These are phyloP conservation scores for Tyto alba DNA, from an alignment of 2,113 vertebrate genomes.

Conservation along the genomic window DNA sequence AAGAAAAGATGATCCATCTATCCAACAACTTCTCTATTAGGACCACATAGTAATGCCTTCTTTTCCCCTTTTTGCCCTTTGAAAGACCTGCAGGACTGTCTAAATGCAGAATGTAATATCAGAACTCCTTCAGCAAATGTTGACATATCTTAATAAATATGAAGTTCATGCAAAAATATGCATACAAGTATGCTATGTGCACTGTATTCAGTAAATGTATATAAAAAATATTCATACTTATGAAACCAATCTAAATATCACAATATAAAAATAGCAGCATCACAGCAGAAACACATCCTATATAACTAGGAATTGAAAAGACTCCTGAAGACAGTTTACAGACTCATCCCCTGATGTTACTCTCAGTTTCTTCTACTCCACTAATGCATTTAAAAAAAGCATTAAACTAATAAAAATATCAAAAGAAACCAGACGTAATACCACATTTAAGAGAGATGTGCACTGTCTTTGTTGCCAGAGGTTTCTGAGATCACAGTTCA, in stretches of 20 bases:
- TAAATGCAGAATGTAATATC: not conserved
- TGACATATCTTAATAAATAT: not conserved
- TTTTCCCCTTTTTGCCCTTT: not conserved
- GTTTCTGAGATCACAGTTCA: slow-evolving; percentile 5
- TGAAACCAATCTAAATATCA: not conserved
- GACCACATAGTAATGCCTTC: not conserved
- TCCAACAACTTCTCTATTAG: not conserved
- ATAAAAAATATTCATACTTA: not conserved
- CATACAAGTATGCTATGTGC: not conserved
- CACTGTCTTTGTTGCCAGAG: not conserved
- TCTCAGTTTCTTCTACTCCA: slow-evolving; percentile 6
- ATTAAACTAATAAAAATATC: not conserved
- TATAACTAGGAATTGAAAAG: not conserved
- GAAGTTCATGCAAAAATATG: not conserved
- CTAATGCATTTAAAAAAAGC: not conserved
- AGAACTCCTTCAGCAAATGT: not conserved
- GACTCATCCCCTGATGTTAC: not conserved
- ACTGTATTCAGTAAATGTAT: not conserved
- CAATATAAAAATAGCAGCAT: not conserved
- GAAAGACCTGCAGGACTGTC: not conserved
- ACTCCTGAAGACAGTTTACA: slow-evolving; percentile 10
- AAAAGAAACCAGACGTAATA: not conserved
- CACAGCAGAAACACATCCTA: not conserved
- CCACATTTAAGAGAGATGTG: not conserved
- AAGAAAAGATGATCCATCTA: not conserved